Evolutionary conservation across 1,140 invertebrate species (phyloP).

Genomic region (Drosophila navojoa): DNA sequence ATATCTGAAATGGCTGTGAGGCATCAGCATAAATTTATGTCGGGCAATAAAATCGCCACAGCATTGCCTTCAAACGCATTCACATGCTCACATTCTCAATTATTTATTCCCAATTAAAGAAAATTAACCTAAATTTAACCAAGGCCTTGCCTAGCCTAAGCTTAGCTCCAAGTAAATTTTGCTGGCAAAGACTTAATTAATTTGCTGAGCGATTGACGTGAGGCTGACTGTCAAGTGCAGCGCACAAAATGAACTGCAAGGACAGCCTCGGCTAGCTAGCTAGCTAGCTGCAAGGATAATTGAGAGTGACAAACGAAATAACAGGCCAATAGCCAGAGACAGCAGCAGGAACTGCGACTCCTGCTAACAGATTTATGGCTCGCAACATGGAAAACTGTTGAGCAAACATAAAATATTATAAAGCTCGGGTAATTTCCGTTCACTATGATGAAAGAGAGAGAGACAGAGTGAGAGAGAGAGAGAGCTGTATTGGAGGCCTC

Average conservation of each 20-base stretch:
- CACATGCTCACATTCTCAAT: neutral
- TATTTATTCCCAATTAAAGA: neutral
- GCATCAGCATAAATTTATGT: too few species aligned
- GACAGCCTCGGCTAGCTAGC: neutral
- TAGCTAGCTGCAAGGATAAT: slow-evolving; percentile 18
- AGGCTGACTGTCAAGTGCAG: slow-evolving; percentile 1
- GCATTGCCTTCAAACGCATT: too few species aligned
- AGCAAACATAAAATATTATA: slow-evolving; percentile 53
- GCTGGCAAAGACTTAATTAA: slow-evolving; percentile 20
- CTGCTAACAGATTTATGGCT: slow-evolving; percentile 54
- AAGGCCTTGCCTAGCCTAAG: neutral
- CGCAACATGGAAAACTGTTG: slow-evolving; percentile 18
- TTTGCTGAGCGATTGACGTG: slow-evolving; percentile 6
- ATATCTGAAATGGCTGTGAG: too few species aligned
- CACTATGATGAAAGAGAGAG: neutral
- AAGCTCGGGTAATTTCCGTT: slow-evolving; percentile 63
- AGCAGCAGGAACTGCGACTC: slow-evolving; percentile 7
- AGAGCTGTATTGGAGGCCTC: slow-evolving; percentile 30
- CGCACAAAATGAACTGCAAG: slow-evolving; percentile 23
- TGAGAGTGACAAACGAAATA: slow-evolving; percentile 33
- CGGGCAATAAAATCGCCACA: too few species aligned
- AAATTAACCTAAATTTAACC: neutral
- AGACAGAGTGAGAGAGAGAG: neutral
- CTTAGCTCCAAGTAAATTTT: neutral
- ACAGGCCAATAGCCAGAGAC: slow-evolving; percentile 29